A percentile compares a stretch with the other conserved stretches of the same genome.
Evolutionary conservation across 2,113 vertebrate genomes (phyloP).

Genomic region (Gnathonemus longibarbis): DNA sequence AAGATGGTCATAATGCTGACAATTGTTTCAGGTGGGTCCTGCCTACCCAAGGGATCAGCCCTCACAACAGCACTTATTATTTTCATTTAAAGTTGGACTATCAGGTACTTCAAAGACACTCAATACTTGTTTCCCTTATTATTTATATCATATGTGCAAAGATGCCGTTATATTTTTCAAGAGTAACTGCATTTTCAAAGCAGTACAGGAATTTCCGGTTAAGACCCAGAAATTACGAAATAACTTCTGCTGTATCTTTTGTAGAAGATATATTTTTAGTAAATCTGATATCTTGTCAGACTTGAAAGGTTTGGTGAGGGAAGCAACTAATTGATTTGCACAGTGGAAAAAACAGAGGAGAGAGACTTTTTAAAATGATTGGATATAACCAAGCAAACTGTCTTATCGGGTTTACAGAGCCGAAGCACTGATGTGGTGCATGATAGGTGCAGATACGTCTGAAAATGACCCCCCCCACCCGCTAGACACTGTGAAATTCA

Average conservation of each 20-base stretch:
- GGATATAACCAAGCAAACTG: neutral
- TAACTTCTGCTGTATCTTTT: neutral
- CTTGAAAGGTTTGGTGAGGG: neutral
- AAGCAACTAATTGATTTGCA: neutral
- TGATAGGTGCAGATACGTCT: neutral
- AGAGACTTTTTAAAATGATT: neutral
- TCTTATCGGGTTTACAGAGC: neutral
- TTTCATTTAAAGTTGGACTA: neutral
- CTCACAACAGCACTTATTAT: neutral
- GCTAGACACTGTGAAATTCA: neutral
- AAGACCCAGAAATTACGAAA: neutral
- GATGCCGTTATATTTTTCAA: neutral
- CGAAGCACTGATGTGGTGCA: neutral
- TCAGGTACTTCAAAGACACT: neutral
- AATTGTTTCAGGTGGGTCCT: slow-evolving; percentile 24
- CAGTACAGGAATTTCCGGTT: neutral
- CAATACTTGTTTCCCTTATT: neutral
- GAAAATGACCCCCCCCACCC: neutral
- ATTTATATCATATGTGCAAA: neutral
- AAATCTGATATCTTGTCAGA: neutral
- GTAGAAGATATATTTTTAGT: neutral
- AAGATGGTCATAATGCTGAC: slow-evolving; percentile 9
- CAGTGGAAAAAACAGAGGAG: neutral
- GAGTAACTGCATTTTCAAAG: neutral
- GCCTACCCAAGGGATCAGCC: slow-evolving; percentile 29